Evolutionary conservation across 2,113 vertebrate genomes (phyloP), one percentile per base, ranked within the genome.

Genomic region (Axis porcinus): DNA sequence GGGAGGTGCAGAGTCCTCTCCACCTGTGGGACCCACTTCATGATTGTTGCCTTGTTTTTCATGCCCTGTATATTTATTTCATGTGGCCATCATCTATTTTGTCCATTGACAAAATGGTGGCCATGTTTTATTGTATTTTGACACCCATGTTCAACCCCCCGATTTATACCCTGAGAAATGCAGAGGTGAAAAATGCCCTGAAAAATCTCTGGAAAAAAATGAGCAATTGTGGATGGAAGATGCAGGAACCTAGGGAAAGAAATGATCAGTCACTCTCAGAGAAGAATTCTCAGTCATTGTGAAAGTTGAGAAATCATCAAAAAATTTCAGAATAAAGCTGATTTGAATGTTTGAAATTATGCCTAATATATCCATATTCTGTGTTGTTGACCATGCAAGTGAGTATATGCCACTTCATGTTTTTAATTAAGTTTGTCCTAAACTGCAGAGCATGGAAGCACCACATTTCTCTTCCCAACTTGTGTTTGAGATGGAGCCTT

Each of bases 151-250:
- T 50, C 78, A 81, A 81, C 28, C 45, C 78, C 45, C 28, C 50
- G 78, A 50, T 81, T 50, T 81, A 81, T 33, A 81, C 78, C 45
- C 45, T 81, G 45, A 81, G 78, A 50, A 81, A 81, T 50, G 78
- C 28, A 79, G 45, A 79, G 76, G 45, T 79, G 76, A 79, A 79
- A 79, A 79, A 50, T 79, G 76, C 76, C 14, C 2, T 79, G 76
- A 79, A 79, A 95, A 94, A 92, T 57, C 94, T 97, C 17, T 97
- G 88, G 92, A 93, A 67, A 79, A 47, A 98, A 87, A 74, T 87
- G 74, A 95, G 2, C 54, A 54, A 9, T 50, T 82, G 21, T 54
- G 33, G 47, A 36, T n/a, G 52, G 30, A 96, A 2, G 28, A 78
- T 33, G 86, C 7, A 55, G 33, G 16, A 43, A n/a, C 17, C 19